Percentiles rank a stretch among this genome's conserved stretches.
Conservation (phyloP, 2,113 vertebrate species). For the Myotis lucifugus region DNA sequence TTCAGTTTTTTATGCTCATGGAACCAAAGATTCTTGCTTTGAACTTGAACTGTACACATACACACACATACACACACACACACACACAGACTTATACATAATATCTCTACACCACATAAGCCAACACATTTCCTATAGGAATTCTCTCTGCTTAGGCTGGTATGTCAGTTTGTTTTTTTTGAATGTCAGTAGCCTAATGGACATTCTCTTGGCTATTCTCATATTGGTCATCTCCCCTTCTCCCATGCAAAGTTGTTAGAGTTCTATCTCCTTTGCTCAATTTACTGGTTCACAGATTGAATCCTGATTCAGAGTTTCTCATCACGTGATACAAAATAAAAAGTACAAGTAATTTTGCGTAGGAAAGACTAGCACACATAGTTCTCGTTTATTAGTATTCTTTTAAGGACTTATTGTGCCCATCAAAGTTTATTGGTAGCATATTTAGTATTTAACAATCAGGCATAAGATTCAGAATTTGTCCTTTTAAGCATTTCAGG, state of each 20-base stretch:
- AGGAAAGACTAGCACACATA: not conserved
- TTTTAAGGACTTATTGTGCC: not conserved
- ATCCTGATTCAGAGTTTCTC: not conserved
- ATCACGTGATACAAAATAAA: not conserved
- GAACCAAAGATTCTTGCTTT: not conserved
- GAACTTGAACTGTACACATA: not conserved
- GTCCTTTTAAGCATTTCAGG: not conserved
- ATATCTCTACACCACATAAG: not conserved
- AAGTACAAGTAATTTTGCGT: not conserved
- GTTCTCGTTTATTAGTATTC: not conserved
- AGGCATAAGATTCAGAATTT: not conserved
- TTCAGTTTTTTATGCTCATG: not conserved
- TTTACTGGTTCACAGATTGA: not conserved
- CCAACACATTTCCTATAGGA: not conserved
- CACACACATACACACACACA: not conserved
- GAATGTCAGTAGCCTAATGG: not conserved
- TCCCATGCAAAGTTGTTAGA: not conserved
- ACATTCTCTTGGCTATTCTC: not conserved
- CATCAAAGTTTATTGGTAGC: not conserved
- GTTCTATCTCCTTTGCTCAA: not conserved
- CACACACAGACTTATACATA: too few species aligned
- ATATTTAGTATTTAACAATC: not conserved
- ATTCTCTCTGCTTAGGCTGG: not conserved
- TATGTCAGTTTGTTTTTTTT: not conserved
- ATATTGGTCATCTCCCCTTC: not conserved